phyloP scores from a whole-genome alignment of 2,888 invertebrate genomes.

The Criorhina ranunculi region DNA sequence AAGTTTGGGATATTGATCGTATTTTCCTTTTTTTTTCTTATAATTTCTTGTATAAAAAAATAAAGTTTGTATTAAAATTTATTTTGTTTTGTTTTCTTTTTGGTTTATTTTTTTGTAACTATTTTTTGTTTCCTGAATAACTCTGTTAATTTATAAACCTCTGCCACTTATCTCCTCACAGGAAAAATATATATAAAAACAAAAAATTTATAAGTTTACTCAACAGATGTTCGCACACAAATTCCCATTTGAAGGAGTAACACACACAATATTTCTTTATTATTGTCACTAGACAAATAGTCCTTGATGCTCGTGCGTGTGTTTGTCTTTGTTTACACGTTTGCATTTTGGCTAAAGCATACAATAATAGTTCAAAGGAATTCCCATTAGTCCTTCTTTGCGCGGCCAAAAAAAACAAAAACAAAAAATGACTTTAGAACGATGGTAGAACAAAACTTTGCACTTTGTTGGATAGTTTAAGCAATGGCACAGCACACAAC shows the following conservation, averaged over 20 bases:
- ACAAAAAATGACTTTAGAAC: slow-evolving; percentile 48
- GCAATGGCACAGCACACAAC: slow-evolving; percentile 59
- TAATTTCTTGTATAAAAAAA: slow-evolving; percentile 45
- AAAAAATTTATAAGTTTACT: slow-evolving; percentile 31
- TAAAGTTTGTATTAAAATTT: slow-evolving; percentile 44
- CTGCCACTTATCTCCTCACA: slow-evolving; percentile 47
- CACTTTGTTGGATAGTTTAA: slow-evolving; percentile 66
- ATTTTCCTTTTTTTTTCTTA: not conserved
- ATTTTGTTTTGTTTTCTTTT: slow-evolving; percentile 29
- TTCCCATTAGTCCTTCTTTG: slow-evolving; percentile 72
- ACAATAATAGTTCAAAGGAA: slow-evolving; percentile 65
- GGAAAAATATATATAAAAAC: no score
- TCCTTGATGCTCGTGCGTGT: slow-evolving; percentile 41
- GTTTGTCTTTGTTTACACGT: not conserved
- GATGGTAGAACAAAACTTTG: slow-evolving; percentile 70
- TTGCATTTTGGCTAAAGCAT: not conserved
- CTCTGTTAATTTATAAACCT: slow-evolving; percentile 38
- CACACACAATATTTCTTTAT: slow-evolving; percentile 65
- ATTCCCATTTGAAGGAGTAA: slow-evolving; percentile 50
- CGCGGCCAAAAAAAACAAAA: slow-evolving; percentile 58
- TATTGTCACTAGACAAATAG: slow-evolving; percentile 69
- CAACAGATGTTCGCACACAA: slow-evolving; percentile 66
- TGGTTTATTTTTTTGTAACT: not conserved
- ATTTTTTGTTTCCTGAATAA: slow-evolving; percentile 27
- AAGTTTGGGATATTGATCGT: slow-evolving; percentile 16